Conservation (phyloP, 2,797 vertebrate species). For the Chiroxiphia lanceolata region DNA sequence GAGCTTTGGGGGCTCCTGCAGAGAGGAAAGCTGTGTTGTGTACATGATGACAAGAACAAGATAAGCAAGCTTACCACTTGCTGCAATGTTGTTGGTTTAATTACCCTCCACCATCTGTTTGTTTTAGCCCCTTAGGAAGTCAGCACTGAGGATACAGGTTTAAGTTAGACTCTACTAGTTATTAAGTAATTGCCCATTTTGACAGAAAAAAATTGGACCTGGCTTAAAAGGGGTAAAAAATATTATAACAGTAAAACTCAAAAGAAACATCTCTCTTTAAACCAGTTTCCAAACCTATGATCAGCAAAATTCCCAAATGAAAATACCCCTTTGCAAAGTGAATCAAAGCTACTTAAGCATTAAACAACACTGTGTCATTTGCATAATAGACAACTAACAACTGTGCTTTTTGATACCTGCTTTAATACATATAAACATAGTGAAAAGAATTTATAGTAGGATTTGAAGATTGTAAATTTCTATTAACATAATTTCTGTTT, state of each 20-base stretch:
- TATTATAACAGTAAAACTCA: background rate
- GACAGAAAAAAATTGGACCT: background rate
- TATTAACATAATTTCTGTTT: background rate
- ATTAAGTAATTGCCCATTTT: background rate
- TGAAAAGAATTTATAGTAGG: background rate
- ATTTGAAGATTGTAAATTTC: background rate
- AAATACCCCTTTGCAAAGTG: background rate
- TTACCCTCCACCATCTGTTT: slow-evolving; percentile 30
- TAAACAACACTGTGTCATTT: background rate
- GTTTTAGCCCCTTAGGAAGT: slow-evolving; percentile 10
- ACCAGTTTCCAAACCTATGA: background rate
- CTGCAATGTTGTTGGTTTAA: slow-evolving; percentile 33
- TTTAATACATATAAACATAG: background rate
- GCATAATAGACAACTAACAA: background rate
- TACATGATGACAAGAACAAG: slow-evolving; percentile 36
- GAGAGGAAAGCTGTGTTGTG: background rate
- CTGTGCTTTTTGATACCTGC: background rate
- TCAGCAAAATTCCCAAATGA: background rate
- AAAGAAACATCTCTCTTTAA: background rate
- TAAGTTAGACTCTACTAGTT: slow-evolving; percentile 24
- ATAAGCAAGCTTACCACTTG: background rate
- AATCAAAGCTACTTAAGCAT: background rate
- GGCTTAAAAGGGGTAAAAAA: background rate
- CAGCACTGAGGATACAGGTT: background rate
- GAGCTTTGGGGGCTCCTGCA: slow-evolving; percentile 6